Percentiles rank a stretch among this genome's conserved stretches.
These are phyloP conservation scores for Carpatolechia fugitivella DNA, from an alignment of 2,888 invertebrate genomes.

Conservation along the genomic window DNA sequence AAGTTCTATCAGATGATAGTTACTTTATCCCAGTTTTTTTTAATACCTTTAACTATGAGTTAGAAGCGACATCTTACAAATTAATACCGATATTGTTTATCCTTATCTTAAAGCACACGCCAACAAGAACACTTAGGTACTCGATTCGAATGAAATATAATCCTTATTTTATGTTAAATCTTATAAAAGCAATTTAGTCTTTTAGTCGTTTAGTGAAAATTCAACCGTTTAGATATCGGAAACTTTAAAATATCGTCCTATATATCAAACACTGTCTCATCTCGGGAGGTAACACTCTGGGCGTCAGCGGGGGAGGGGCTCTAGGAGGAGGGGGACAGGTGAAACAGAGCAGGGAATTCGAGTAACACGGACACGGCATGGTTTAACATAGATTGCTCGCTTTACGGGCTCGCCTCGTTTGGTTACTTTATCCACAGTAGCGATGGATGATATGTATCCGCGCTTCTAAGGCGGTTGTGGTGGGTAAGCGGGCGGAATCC, in stretches of 20 bases:
- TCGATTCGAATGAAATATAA: background rate
- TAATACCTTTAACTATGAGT: no score
- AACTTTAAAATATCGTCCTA: background rate
- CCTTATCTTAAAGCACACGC: no score
- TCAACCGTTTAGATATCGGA: background rate
- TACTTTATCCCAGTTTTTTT: no score
- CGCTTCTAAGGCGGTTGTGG: background rate
- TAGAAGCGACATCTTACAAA: no score
- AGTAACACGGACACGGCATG: no score
- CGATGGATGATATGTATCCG: background rate
- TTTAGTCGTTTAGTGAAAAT: no score
- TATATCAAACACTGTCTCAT: slow-evolving; percentile 1
- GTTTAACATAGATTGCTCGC: no score
- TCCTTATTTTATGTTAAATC: no score
- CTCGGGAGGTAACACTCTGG: slow-evolving; percentile 5
- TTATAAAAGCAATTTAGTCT: no score
- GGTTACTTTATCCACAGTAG: background rate
- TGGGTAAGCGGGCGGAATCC: background rate
- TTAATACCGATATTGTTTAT: no score
- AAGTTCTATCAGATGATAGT: no score
- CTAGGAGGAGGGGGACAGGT: background rate
- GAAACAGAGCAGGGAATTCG: background rate
- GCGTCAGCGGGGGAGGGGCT: background rate
- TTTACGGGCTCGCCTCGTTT: background rate
- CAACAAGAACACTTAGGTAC: no score